phyloP scores from a whole-genome alignment of 2,797 vertebrate species.

The Mycteria americana region DNA sequence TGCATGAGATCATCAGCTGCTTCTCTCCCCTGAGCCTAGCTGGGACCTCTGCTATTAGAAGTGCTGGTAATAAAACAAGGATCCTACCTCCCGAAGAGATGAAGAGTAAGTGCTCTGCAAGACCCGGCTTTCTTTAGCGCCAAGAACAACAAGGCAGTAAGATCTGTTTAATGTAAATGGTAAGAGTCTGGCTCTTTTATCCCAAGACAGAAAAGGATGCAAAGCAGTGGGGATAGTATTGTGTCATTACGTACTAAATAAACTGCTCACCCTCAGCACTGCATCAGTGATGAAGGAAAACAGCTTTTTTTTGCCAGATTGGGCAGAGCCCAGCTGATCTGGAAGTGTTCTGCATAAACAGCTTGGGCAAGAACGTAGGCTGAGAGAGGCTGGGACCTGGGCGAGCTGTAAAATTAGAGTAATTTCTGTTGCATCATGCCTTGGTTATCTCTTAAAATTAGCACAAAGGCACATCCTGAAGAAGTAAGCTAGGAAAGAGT shows the following conservation, averaged over 20 bases:
- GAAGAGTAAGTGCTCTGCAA: not conserved
- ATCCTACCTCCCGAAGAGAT: not conserved
- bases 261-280: not conserved
- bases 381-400: not conserved
- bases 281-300: not conserved
- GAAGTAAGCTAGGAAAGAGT: not conserved
- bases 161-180: not conserved
- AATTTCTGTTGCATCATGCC: not conserved
- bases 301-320: not conserved
- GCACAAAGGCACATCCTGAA: not conserved
- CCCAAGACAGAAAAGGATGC: not conserved
- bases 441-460: not conserved
- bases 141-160: not conserved
- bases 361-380: not conserved
- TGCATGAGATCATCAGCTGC: not conserved
- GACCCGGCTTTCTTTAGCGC: not conserved
- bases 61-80: not conserved
- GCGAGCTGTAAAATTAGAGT: not conserved
- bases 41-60: not conserved
- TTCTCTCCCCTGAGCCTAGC: not conserved
- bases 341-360: not conserved
- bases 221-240: not conserved
- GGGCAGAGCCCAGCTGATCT: not conserved
- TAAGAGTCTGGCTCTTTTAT: not conserved
- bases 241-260: not conserved